A percentile compares a stretch with the other conserved stretches of the same genome.
phyloP scores from a whole-genome alignment of 2,888 invertebrate genomes.

The Drosophila koepferae region DNA sequence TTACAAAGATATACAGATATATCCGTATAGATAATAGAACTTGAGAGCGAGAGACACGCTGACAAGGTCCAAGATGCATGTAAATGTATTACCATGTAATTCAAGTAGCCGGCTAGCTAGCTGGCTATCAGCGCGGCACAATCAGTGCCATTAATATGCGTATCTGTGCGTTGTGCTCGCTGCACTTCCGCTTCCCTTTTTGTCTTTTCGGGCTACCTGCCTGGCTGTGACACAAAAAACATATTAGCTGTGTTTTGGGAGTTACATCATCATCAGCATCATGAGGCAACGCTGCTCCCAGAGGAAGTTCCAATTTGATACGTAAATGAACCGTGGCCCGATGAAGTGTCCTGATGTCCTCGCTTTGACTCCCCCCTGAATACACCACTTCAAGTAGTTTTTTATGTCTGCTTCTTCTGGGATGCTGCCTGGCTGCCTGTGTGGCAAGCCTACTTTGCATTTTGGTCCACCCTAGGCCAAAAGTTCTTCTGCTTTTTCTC shows the following conservation, averaged over 20 bases:
- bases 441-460: slow-evolving; percentile 34
- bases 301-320: slow-evolving; percentile 83
- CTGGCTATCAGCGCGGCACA: slow-evolving; percentile 58
- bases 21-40: background rate
- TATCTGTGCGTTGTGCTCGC: slow-evolving; percentile 58
- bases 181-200: slow-evolving; percentile 49
- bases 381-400: slow-evolving; percentile 40
- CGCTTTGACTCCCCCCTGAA: slow-evolving; percentile 9
- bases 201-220: slow-evolving; percentile 49
- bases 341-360: slow-evolving; percentile 51
- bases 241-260: slow-evolving; percentile 62
- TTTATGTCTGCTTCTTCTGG: slow-evolving; percentile 13
- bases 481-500: slow-evolving; percentile 13
- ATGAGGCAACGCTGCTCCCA: slow-evolving; percentile 54
- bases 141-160: slow-evolving; percentile 71
- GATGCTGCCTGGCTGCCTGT: background rate
- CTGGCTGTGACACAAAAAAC: slow-evolving; percentile 38
- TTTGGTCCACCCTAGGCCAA: slow-evolving; percentile 27
- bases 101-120: slow-evolving; percentile 62
- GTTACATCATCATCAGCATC: slow-evolving; percentile 42
- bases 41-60: slow-evolving; percentile 6
- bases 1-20: background rate
- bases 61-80: slow-evolving; percentile 26
- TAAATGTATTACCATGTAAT: slow-evolving; percentile 53
- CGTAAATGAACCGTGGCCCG: slow-evolving; percentile 81